Percentiles rank a stretch among this genome's conserved stretches.
Conservation (phyloP, 1,140 invertebrate genomes). For the Muscidifurax raptorellus region DNA sequence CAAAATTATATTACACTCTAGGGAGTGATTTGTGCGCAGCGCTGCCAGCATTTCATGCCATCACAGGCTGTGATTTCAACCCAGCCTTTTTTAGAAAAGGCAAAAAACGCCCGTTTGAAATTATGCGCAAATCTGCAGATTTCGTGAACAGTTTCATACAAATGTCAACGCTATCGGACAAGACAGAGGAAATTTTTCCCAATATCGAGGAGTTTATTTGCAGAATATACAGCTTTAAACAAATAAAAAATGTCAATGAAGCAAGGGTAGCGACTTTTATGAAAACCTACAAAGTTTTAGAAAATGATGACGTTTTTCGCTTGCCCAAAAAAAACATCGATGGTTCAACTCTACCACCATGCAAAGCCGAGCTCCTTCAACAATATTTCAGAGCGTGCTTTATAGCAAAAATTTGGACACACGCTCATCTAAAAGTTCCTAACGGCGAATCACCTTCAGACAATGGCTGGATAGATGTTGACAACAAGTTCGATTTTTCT, state of each 20-base stretch:
- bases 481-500: not conserved
- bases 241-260: constrained; percentile 24
- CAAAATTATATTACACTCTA: constrained; percentile 57
- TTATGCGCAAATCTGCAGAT: constrained; percentile 48
- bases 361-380: not conserved
- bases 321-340: constrained; percentile 10
- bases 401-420: not conserved
- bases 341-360: constrained; percentile 14
- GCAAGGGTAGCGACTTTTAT: constrained; percentile 36
- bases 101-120: constrained; percentile 57
- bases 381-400: constrained; percentile 5
- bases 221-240: constrained; percentile 33
- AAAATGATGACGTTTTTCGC: not conserved
- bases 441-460: not conserved
- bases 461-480: constrained; percentile 2
- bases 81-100: constrained; percentile 64
- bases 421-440: constrained; percentile 12
- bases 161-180: not conserved
- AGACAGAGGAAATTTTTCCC: not conserved
- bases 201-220: constrained; percentile 50
- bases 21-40: constrained; percentile 56
- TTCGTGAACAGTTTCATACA: constrained; percentile 26
- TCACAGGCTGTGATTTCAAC: constrained; percentile 70
- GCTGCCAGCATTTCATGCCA: constrained; percentile 66
- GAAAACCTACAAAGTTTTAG: constrained; percentile 19